These are phyloP conservation scores for Drosophila neoperkinsi DNA, from an alignment of 2,888 invertebrate species.

Conservation along the genomic window DNA sequence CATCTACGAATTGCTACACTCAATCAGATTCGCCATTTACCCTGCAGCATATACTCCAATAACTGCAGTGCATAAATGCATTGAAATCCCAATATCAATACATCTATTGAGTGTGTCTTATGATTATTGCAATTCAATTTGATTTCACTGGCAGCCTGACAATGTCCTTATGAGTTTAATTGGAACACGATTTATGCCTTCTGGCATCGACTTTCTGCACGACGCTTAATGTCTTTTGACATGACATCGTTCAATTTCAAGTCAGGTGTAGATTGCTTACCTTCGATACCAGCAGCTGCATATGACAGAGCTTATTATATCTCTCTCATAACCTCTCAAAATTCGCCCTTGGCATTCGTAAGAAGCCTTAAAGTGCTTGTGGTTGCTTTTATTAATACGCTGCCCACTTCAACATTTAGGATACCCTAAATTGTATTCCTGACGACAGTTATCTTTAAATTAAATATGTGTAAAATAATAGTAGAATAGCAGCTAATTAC, in stretches of 20 bases:
- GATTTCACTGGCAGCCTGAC: constrained; percentile 10
- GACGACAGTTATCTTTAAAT: neutral
- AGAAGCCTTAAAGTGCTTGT: constrained; percentile 29
- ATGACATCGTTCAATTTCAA: constrained; percentile 41
- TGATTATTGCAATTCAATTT: constrained; percentile 33
- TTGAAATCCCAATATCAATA: constrained; percentile 23
- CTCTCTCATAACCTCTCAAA: constrained; percentile 1
- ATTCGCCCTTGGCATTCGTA: constrained; percentile 26
- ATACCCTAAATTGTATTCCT: constrained; percentile 4
- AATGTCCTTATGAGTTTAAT: constrained; percentile 32
- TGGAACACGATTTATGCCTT: constrained; percentile 38
- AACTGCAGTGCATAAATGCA: constrained; percentile 1
- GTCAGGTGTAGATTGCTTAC: constrained; percentile 32
- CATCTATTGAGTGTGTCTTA: constrained; percentile 41
- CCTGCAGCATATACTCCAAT: neutral
- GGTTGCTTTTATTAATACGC: constrained; percentile 46
- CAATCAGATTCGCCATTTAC: neutral
- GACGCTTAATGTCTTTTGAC: neutral
- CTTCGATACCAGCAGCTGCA: constrained; percentile 9
- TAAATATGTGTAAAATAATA: neutral
- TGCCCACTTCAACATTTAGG: constrained; percentile 10
- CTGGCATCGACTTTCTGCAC: constrained; percentile 43
- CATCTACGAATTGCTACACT: constrained; percentile 17
- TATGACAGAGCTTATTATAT: constrained; percentile 26
- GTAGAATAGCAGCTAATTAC: neutral